Evolutionary conservation across 1,140 invertebrate species (phyloP).

Genomic region (Campoletis sonorensis): DNA sequence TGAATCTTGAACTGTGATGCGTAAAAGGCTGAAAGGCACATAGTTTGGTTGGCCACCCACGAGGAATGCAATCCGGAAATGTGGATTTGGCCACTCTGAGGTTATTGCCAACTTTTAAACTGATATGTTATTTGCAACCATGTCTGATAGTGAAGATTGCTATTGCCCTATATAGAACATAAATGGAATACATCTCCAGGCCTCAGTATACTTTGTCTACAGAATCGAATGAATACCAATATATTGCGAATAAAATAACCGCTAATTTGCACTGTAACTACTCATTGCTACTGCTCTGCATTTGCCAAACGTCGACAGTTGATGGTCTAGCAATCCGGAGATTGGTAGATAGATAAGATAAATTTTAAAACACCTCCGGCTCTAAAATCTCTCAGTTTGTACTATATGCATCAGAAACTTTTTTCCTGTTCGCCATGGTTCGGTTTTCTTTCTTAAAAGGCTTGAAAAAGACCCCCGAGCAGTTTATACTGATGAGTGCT

Average conservation of each 20-base stretch:
- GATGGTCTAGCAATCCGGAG: slow-evolving; percentile 16
- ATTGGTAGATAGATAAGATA: slow-evolving; percentile 31
- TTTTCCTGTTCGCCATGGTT: slow-evolving; percentile 51
- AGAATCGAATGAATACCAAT: slow-evolving; percentile 30
- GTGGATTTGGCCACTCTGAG: neutral
- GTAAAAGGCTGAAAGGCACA: neutral
- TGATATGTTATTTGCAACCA: too few relatives aligned
- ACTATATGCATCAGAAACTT: slow-evolving; percentile 46
- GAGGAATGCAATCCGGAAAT: neutral
- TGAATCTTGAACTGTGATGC: slow-evolving; percentile 7
- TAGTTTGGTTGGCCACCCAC: slow-evolving; percentile 7
- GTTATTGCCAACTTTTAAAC: neutral
- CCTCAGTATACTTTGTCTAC: neutral
- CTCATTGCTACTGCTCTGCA: slow-evolving; percentile 7
- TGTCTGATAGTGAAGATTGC: too few relatives aligned
- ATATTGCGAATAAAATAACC: slow-evolving; percentile 12
- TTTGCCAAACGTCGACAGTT: slow-evolving; percentile 32
- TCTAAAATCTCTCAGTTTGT: neutral
- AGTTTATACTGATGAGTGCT: slow-evolving; percentile 8
- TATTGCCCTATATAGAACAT: too few relatives aligned
- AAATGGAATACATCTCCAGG: neutral
- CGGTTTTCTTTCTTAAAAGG: slow-evolving; percentile 38
- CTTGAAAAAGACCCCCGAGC: slow-evolving; percentile 34
- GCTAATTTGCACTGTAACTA: neutral
- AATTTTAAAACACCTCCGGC: slow-evolving; percentile 25